Percentiles rank a stretch among this genome's conserved stretches.
Conservation (phyloP, 2,113 vertebrate genomes). For the Cyprinodon brontotheroides region DNA sequence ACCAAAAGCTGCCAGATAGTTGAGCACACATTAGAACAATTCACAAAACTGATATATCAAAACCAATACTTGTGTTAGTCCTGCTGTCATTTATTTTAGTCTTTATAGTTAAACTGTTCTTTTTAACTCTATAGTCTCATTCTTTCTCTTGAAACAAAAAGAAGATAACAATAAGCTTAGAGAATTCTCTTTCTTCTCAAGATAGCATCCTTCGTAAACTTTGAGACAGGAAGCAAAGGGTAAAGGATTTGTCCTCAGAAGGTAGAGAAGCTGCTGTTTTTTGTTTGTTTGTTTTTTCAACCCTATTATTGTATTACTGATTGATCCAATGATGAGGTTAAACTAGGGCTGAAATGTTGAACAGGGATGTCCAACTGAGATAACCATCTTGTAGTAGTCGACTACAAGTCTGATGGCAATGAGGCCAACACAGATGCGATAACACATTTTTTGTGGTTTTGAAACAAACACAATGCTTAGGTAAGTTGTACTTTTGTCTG, state of each 20-base stretch:
- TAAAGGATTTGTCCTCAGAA: slow-evolving; percentile 67
- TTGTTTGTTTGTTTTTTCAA: slow-evolving; percentile 70
- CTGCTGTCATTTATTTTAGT: slow-evolving; percentile 31
- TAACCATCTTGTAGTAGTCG: slow-evolving; percentile 65
- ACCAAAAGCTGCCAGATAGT: slow-evolving; percentile 20
- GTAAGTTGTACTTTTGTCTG: slow-evolving; percentile 9
- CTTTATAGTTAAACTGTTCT: slow-evolving; percentile 20
- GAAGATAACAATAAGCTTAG: slow-evolving; percentile 63
- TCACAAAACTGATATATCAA: slow-evolving; percentile 19
- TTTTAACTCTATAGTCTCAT: slow-evolving; percentile 34
- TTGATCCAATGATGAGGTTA: slow-evolving; percentile 59
- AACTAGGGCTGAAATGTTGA: slow-evolving; percentile 58
- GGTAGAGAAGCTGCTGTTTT: slow-evolving; percentile 70
- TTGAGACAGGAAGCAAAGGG: slow-evolving; percentile 58
- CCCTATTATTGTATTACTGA: slow-evolving; percentile 72
- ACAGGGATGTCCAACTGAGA: slow-evolving; percentile 68
- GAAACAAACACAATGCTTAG: slow-evolving; percentile 18
- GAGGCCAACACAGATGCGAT: slow-evolving; percentile 45
- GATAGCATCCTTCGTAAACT: slow-evolving; percentile 69
- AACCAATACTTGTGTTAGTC: slow-evolving; percentile 18
- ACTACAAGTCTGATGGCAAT: slow-evolving; percentile 49
- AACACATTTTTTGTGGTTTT: slow-evolving; percentile 42
- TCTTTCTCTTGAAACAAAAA: slow-evolving; percentile 50
- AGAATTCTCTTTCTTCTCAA: slow-evolving; percentile 74
- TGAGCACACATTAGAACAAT: slow-evolving; percentile 12